phyloP scores from a whole-genome alignment of 2,888 invertebrate genomes.

The Diarsia dahlii region DNA sequence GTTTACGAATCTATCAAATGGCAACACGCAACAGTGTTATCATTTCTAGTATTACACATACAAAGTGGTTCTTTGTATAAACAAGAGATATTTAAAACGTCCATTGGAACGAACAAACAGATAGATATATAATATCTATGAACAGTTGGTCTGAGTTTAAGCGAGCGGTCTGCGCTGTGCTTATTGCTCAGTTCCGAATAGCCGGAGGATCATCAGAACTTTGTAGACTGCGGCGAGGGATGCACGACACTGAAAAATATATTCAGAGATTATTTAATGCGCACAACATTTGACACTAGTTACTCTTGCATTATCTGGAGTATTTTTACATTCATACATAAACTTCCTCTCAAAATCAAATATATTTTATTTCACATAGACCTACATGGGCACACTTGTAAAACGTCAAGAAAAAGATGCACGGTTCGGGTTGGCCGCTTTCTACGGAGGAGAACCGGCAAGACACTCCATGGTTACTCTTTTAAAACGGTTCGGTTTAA shows the following conservation, averaged over 20 bases:
- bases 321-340: too few species aligned
- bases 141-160: conserved; percentile 64
- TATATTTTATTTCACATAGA: too few species aligned
- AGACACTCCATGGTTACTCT: too few species aligned
- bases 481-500: too few species aligned
- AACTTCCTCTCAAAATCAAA: too few species aligned
- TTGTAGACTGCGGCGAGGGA: conserved; percentile 39
- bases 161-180: conserved; percentile 31
- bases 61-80: neutral
- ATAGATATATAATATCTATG: conserved; percentile 31
- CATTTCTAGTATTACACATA: neutral
- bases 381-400: too few species aligned
- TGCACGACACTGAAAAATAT: conserved; percentile 6
- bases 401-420: too few species aligned
- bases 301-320: neutral
- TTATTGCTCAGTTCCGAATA: conserved; percentile 29
- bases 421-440: too few species aligned
- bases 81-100: conserved; percentile 47
- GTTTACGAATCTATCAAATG: neutral
- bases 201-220: conserved; percentile 49
- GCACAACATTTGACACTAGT: neutral
- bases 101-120: conserved; percentile 25
- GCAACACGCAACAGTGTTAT: neutral
- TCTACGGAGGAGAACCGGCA: too few species aligned
- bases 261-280: neutral